phyloP scores from a whole-genome alignment of 2,888 invertebrate genomes.

The Lycia hirtaria region DNA sequence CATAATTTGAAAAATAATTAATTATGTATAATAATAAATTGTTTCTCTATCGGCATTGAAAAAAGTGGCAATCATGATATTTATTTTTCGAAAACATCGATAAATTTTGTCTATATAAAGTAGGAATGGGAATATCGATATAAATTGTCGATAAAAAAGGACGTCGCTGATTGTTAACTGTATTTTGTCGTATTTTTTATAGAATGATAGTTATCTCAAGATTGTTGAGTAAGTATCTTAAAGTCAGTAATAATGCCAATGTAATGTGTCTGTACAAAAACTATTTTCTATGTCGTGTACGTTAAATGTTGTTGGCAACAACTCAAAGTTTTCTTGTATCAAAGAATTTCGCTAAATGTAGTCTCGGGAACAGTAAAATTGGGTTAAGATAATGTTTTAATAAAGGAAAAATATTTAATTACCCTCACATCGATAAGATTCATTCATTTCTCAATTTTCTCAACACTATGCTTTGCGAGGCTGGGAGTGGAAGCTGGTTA shows the following conservation, averaged over 20 bases:
- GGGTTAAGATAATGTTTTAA: slow-evolving; percentile 1
- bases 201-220: neutral
- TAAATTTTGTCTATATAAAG: neutral
- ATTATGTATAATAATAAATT: neutral
- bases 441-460: no score
- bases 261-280: slow-evolving; percentile 7
- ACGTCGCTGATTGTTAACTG: neutral
- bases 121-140: no score
- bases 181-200: neutral
- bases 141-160: no score
- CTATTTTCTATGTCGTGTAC: slow-evolving; percentile 21
- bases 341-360: slow-evolving; percentile 41
- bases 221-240: no score
- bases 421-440: no score
- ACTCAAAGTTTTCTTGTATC: slow-evolving; percentile 51
- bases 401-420: neutral
- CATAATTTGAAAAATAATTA: neutral
- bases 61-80: no score
- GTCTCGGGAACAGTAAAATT: slow-evolving; percentile 5
- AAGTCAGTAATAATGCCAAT: slow-evolving; percentile 4
- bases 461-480: no score
- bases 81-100: neutral
- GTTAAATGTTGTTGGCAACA: slow-evolving; percentile 40
- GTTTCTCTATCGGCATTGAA: neutral
- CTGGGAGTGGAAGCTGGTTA: neutral